These are phyloP conservation scores for Nanorana parkeri DNA, from an alignment of 2,113 vertebrate species.

Conservation along the genomic window DNA sequence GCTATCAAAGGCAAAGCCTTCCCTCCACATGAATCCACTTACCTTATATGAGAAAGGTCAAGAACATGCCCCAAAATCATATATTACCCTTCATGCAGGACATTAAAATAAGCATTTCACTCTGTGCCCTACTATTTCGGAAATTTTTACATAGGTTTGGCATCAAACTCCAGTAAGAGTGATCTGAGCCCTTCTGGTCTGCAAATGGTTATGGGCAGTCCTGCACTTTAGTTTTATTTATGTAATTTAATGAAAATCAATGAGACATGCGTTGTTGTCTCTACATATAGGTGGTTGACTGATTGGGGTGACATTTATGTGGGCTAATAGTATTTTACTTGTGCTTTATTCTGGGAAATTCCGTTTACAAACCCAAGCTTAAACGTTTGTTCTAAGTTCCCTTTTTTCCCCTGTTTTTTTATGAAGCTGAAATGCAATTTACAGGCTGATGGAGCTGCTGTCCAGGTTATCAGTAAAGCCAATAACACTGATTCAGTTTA, in stretches of 20 bases:
- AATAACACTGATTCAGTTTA: not conserved
- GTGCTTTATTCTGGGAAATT: conserved; percentile 6
- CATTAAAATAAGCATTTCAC: not conserved
- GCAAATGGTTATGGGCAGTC: not conserved
- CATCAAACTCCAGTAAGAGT: not conserved
- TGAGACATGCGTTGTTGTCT: not conserved
- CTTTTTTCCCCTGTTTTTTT: not conserved
- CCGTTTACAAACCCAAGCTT: conserved; percentile 28
- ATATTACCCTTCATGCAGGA: not conserved
- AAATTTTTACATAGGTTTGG: not conserved
- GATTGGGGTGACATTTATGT: conserved; percentile 20
- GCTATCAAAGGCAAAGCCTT: not conserved
- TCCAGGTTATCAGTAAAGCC: not conserved
- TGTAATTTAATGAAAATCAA: conserved; percentile 18
- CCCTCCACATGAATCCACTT: not conserved
- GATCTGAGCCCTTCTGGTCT: not conserved
- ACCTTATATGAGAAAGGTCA: not conserved
- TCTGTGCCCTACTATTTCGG: not conserved
- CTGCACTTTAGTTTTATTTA: conserved; percentile 16
- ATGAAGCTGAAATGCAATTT: not conserved
- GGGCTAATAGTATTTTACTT: conserved; percentile 3
- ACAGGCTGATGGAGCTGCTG: not conserved
- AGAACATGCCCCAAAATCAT: not conserved
- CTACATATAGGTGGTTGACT: conserved; percentile 16
- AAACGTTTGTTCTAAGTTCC: conserved; percentile 4